A percentile compares a stretch with the other conserved stretches of the same genome.
These are phyloP conservation scores for Alloplasta piceator DNA, from an alignment of 2,888 invertebrate species.

Conservation along the genomic window DNA sequence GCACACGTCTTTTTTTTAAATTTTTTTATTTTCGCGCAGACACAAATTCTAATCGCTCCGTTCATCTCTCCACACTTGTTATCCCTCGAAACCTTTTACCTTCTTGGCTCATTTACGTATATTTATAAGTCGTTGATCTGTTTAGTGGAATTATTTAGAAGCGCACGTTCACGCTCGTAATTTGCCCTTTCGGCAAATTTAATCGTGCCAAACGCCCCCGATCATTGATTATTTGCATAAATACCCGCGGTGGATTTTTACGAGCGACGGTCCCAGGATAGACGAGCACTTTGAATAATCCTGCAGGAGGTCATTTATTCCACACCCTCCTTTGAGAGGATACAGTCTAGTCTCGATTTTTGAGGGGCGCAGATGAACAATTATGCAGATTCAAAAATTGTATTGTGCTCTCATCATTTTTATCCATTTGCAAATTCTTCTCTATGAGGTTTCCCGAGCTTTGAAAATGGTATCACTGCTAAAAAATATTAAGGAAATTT, in stretches of 20 bases:
- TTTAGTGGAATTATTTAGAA: conserved; percentile 30
- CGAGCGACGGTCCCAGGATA: background rate
- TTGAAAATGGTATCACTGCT: background rate
- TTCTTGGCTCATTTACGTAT: background rate
- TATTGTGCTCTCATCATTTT: too few species aligned
- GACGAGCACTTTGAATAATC: too few species aligned
- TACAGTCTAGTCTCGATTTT: too few species aligned
- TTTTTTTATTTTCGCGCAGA: conserved; percentile 21
- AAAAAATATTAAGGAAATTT: background rate
- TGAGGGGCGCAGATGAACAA: too few species aligned
- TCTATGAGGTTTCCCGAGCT: too few species aligned
- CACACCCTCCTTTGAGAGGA: too few species aligned
- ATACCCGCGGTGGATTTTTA: conserved; percentile 8
- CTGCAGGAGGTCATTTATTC: too few species aligned
- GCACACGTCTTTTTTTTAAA: background rate
- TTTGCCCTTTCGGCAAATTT: conserved; percentile 22
- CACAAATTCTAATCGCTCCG: conserved; percentile 56
- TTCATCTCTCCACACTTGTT: background rate
- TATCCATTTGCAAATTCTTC: too few species aligned
- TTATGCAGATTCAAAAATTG: too few species aligned
- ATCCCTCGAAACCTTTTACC: conserved; percentile 8
- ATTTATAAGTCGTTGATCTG: conserved; percentile 9
- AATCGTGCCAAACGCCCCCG: background rate
- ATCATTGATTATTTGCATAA: conserved; percentile 44
- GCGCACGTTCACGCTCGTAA: background rate